phyloP scores from a whole-genome alignment of 2,888 invertebrate genomes.

The Cosmia pyralina region DNA sequence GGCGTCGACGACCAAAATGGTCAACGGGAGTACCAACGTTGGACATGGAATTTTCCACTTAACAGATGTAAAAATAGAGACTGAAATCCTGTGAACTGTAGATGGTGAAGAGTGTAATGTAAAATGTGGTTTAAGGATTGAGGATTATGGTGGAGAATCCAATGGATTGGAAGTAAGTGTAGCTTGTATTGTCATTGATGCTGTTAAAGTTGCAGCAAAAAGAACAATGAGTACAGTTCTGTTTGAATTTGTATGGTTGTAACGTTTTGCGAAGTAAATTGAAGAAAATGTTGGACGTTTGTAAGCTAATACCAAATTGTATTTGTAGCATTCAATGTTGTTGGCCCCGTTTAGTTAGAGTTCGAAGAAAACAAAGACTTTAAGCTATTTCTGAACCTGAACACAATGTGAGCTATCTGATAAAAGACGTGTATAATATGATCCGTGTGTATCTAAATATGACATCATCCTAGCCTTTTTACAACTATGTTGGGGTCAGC shows the following conservation, averaged over 20 bases:
- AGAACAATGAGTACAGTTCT: conserved; percentile 59
- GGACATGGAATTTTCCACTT: conserved; percentile 53
- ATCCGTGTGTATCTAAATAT: not conserved
- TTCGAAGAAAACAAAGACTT: conserved; percentile 15
- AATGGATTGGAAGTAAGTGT: conserved; percentile 37
- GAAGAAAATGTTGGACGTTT: conserved; percentile 59
- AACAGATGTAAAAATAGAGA: conserved; percentile 45
- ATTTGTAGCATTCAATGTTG: conserved; percentile 37
- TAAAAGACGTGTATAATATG: not conserved
- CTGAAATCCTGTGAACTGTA: conserved; percentile 41
- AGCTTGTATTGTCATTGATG: conserved; percentile 64
- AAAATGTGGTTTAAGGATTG: conserved; percentile 46
- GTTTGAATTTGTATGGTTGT: conserved; percentile 59
- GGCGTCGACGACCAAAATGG: conserved; percentile 76
- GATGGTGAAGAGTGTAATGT: not conserved
- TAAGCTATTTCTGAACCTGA: conserved; percentile 9
- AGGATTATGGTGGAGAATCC: conserved; percentile 40
- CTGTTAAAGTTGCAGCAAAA: conserved; percentile 64
- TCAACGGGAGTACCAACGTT: conserved; percentile 62
- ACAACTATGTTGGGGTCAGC: no score
- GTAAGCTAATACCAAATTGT: conserved; percentile 56
- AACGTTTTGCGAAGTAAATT: conserved; percentile 61
- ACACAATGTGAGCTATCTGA: not conserved
- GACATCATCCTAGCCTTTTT: no score
- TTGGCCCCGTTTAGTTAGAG: conserved; percentile 13